Conservation (phyloP, 1,140 invertebrate genomes). For the Bathynomus jamesi region DNA sequence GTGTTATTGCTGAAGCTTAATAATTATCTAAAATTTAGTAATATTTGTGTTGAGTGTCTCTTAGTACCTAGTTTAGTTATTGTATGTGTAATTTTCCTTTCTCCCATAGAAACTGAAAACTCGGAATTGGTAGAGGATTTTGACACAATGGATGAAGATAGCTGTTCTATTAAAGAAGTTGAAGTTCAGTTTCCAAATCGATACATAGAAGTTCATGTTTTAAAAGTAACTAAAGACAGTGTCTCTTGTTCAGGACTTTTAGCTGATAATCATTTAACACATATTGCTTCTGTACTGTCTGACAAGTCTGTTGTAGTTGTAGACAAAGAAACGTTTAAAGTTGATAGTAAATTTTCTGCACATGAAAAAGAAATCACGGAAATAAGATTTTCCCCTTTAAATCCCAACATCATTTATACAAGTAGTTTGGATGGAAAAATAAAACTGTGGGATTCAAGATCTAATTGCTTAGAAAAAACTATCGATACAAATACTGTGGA, state of each 20-base stretch:
- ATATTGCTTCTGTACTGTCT: slow-evolving; percentile 20
- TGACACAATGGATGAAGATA: background rate
- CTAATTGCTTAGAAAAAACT: slow-evolving; percentile 38
- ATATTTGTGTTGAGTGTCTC: no score
- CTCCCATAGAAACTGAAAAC: background rate
- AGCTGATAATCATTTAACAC: background rate
- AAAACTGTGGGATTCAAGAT: slow-evolving; percentile 57
- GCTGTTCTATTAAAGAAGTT: background rate
- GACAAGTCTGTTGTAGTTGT: slow-evolving; percentile 17
- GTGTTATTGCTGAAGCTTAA: no score
- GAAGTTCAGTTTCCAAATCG: background rate
- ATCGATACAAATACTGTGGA: background rate
- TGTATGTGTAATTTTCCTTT: background rate
- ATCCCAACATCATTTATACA: slow-evolving; percentile 50
- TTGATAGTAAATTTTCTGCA: slow-evolving; percentile 21
- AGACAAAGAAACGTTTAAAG: slow-evolving; percentile 19
- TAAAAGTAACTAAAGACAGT: slow-evolving; percentile 12
- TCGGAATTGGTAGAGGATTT: no score
- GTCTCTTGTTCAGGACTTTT: slow-evolving; percentile 5
- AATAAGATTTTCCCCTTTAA: slow-evolving; percentile 53
- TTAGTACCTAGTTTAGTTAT: no score
- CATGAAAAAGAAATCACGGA: slow-evolving; percentile 38
- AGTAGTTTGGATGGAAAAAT: slow-evolving; percentile 50
- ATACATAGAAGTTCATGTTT: background rate
- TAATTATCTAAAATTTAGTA: no score